Conservation (phyloP, 2,797 vertebrate species). For the Moxostoma hubbsi region DNA sequence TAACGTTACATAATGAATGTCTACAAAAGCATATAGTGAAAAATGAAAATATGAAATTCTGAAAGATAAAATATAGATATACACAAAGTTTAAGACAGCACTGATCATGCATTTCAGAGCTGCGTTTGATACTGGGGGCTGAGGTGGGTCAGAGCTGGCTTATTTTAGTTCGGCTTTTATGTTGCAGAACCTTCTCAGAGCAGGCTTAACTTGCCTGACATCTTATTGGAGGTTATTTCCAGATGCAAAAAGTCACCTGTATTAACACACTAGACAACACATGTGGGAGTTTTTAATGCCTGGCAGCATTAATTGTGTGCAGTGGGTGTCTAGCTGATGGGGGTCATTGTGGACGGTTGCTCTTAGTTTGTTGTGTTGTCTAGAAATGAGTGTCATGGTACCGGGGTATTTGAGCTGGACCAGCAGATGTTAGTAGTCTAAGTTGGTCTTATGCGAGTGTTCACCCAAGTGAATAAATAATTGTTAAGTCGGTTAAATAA, state of each 20-base stretch:
- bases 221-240: background rate
- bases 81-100: too few species aligned
- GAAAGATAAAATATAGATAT: too few species aligned
- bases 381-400: background rate
- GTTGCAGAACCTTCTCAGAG: too few species aligned
- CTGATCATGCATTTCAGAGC: too few species aligned
- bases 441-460: background rate
- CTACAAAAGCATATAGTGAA: too few species aligned
- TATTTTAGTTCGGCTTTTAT: too few species aligned
- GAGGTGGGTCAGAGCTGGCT: too few species aligned
- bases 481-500: background rate
- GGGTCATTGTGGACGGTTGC: slow-evolving; percentile 5
- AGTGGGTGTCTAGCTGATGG: background rate
- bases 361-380: slow-evolving; percentile 1
- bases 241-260: slow-evolving; percentile 11
- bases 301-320: slow-evolving; percentile 5
- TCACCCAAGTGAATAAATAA: slow-evolving; percentile 5
- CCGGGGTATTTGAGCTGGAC: background rate
- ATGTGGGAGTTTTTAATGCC: background rate
- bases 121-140: too few species aligned
- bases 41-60: too few species aligned
- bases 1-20: too few species aligned
- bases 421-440: background rate
- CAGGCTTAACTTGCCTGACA: too few species aligned
- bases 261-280: background rate